Evolutionary conservation across 2,888 invertebrate genomes (phyloP), one percentile per base, ranked within the genome.

Genomic region (Drosophila fungiperda): DNA sequence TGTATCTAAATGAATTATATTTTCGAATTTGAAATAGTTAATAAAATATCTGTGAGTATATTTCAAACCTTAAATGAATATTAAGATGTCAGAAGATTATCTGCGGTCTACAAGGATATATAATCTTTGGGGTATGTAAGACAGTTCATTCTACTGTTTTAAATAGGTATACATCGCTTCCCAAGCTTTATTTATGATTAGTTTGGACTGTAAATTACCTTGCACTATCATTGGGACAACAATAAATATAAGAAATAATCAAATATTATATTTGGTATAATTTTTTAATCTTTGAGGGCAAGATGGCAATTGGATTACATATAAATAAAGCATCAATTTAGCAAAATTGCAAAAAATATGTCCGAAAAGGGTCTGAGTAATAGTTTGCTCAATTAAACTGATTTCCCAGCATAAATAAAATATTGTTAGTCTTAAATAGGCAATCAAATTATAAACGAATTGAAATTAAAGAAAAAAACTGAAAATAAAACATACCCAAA

Each of bases 401-500:
- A 26, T 17, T 45, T 8, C 15, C 15, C 20, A 23, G 23, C 23
- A 8, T 23, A 45, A 2, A 23, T 45, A 45, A 23, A 45, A 12
- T 8, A 23, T 8, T 45, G 23, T 45, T 45, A 29, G 29, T 29
- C 29, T 53, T 35, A 15, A 40, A 12, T 12, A 12, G 7, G 15
- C 4, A 45, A 29, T 12, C 29, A 9, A 20, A 29, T 32, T n/a
- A n/a, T 5, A 4, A 8, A 40, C 4, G 8, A 15, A 40, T 32
- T 15, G 1, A 23, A 23, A 57, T 9, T 29, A 36, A 58, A 67
- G 23, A 45, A 45, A 15, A 58, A 23, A 53, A 26, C 38, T 20
- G 9, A 48, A 33, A 53, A 72, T 6, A 79, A 82, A 87, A 92
- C 93, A 86, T 93, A 93, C 93, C 93, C 90, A 84, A 93, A 91